A percentile compares a stretch with the other conserved stretches of the same genome.
Conservation (phyloP, 2,113 vertebrate species). For the Diglossa brunneiventris region DNA sequence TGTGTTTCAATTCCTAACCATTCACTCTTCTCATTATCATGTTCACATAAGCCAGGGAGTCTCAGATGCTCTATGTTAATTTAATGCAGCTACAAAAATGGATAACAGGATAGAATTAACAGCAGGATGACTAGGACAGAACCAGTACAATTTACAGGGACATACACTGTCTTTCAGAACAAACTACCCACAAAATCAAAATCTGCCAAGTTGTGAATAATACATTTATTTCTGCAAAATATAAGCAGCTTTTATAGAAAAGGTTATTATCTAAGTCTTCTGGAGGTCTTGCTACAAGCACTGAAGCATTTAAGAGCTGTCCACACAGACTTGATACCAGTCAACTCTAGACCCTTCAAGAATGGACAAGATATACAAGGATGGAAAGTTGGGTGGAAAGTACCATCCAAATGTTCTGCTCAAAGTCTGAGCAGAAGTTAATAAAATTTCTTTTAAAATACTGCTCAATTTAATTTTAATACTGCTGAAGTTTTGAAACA, state of each 20-base stretch:
- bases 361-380: neutral
- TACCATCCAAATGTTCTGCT: neutral
- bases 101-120: neutral
- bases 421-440: neutral
- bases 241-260: neutral
- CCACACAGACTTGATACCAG: neutral
- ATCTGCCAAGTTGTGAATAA: neutral
- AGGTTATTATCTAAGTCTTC: neutral
- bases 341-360: neutral
- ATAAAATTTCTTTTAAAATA: neutral
- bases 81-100: neutral
- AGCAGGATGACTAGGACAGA: neutral
- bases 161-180: neutral
- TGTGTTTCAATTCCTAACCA: neutral
- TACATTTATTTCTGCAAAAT: neutral
- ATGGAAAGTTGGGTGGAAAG: neutral
- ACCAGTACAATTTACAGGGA: neutral
- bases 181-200: neutral
- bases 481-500: neutral
- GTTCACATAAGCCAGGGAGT: neutral
- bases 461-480: neutral
- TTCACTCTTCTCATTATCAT: neutral
- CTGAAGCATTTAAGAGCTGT: neutral
- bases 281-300: neutral
- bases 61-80: neutral